These are phyloP conservation scores for Antheraea pernyi DNA, from an alignment of 1,140 invertebrate genomes.

Conservation along the genomic window DNA sequence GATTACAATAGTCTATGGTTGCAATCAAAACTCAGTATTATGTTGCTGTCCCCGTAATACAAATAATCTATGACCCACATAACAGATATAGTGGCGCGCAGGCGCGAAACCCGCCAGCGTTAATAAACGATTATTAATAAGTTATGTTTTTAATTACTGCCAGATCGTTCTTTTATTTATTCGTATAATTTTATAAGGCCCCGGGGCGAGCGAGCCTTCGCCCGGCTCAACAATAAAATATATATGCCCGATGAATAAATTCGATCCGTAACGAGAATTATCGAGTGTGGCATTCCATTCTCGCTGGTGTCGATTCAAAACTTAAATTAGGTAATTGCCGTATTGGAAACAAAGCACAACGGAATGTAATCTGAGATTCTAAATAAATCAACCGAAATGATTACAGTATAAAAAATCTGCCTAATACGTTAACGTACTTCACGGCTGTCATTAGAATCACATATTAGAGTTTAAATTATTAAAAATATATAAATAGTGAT, in stretches of 20 bases:
- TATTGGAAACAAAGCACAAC: not conserved
- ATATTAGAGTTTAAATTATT: no score
- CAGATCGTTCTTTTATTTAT: constrained; percentile 69
- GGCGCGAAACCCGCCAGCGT: constrained; percentile 67
- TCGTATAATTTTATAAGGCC: constrained; percentile 74
- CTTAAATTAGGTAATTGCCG: constrained; percentile 9
- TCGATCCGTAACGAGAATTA: constrained; percentile 72
- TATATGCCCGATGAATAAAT: constrained; percentile 65
- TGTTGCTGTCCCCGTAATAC: not conserved
- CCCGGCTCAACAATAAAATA: constrained; percentile 68
- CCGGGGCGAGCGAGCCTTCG: constrained; percentile 54
- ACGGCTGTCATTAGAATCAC: no score
- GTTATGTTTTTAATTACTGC: constrained; percentile 75
- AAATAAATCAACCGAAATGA: constrained; percentile 1
- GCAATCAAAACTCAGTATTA: no score
- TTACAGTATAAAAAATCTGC: no score
- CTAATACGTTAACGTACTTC: not conserved
- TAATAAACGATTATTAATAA: constrained; percentile 76
- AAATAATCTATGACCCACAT: not conserved
- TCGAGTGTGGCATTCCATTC: constrained; percentile 53
- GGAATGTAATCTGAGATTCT: not conserved
- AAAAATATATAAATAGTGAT: no score
- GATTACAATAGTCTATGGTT: no score
- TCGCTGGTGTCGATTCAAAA: constrained; percentile 2
- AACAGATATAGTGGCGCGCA: constrained; percentile 13